Evolutionary conservation across 2,113 vertebrate genomes (phyloP).

Genomic region (Damaliscus lunatus): DNA sequence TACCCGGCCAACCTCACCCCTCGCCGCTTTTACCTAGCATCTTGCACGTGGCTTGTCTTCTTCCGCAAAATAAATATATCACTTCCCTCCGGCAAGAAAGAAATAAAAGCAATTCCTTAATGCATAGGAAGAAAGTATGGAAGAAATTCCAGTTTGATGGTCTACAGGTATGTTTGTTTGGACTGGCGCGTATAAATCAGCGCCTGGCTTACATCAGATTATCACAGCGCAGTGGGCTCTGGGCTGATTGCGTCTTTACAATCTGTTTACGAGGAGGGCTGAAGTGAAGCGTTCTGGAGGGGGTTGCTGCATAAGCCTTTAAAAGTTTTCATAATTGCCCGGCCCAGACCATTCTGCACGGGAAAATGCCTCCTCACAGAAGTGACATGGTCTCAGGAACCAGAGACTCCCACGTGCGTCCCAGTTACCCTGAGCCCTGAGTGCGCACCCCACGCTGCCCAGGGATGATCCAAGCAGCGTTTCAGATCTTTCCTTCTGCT

Average conservation of each 20-base stretch:
- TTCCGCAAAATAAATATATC: conserved; percentile 40
- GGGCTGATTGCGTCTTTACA: conserved; percentile 68
- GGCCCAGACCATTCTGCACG: not conserved
- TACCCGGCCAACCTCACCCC: not conserved
- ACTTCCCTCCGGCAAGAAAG: conserved; percentile 43
- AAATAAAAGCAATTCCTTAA: conserved; percentile 43
- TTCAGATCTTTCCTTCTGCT: fast-evolving
- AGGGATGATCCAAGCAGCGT: not conserved
- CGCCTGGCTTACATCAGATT: conserved; percentile 61
- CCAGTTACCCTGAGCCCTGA: not conserved
- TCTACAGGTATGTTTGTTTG: conserved; percentile 75
- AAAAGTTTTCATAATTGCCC: conserved; percentile 59
- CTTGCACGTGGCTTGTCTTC: not conserved
- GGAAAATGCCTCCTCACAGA: not conserved
- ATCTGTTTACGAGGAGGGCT: conserved; percentile 65
- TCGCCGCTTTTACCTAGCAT: not conserved
- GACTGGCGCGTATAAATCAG: conserved; percentile 64
- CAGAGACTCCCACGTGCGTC: not conserved
- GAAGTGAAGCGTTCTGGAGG: conserved; percentile 8
- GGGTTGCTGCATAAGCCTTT: conserved; percentile 45
- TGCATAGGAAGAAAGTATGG: conserved; percentile 28
- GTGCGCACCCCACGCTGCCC: not conserved
- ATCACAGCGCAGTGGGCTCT: conserved; percentile 31
- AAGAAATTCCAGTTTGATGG: conserved; percentile 70
- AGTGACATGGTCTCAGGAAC: conserved; percentile 10